Evolutionary conservation across 92 coral and sea anemone genomes (phyloP).

Genomic region (Bergia puertoricense): DNA sequence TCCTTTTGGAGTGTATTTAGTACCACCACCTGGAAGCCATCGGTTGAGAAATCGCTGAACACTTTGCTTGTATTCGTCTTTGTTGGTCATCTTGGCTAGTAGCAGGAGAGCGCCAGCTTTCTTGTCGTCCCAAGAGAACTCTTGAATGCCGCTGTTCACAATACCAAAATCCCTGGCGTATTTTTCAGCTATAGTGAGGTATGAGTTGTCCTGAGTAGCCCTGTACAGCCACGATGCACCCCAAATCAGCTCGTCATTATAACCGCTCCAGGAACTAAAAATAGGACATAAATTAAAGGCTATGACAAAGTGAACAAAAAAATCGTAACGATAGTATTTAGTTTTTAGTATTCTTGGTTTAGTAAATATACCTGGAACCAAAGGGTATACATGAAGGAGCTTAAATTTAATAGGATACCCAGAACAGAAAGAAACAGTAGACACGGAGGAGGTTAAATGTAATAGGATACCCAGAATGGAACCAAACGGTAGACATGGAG

Average conservation of each 20-base stretch:
- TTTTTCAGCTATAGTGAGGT: conserved; percentile 72
- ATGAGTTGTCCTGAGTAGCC: conserved; percentile 64
- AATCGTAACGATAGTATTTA: background rate
- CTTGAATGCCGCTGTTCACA: conserved; percentile 57
- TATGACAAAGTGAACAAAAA: background rate
- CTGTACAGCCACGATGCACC: conserved; percentile 88
- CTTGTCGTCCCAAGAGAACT: conserved; percentile 87
- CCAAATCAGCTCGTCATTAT: conserved; percentile 65
- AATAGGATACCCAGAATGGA: too few species aligned
- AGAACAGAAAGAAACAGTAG: too few species aligned
- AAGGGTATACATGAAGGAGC: too few species aligned
- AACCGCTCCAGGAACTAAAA: conserved; percentile 59
- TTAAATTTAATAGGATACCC: too few species aligned
- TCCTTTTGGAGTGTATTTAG: conserved; percentile 82
- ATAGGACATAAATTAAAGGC: background rate
- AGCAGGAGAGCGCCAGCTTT: conserved; percentile 79
- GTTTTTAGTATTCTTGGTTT: too few species aligned
- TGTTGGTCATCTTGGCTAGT: conserved; percentile 63
- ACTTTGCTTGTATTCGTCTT: conserved; percentile 53
- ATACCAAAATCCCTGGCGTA: conserved; percentile 53
- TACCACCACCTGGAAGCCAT: conserved; percentile 79
- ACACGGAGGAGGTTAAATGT: too few species aligned
- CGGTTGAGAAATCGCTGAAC: conserved; percentile 57
- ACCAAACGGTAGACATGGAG: too few species aligned
- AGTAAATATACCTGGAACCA: too few species aligned